Evolutionary conservation across 2,113 vertebrate genomes (phyloP), one percentile per base, ranked within the genome.

Genomic region (Rhineura floridana): DNA sequence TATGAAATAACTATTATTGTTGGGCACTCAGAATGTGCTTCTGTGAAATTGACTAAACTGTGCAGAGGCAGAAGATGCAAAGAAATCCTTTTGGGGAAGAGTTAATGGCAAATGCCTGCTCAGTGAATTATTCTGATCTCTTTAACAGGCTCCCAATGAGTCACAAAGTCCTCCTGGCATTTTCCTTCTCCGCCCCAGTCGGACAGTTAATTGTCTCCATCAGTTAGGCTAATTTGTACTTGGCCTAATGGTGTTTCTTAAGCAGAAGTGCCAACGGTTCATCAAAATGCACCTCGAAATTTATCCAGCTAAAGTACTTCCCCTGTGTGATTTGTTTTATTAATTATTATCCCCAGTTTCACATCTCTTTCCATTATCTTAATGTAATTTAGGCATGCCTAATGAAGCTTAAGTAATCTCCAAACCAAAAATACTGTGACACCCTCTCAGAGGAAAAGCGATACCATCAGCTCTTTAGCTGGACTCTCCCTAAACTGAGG

Each of bases 261-360:
- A 23, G 70, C 78, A 79, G 69, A 85, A 81, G 36, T 86, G 63
- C 84, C 65, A 63, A 81, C 36, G 1, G 50, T 59, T 81, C n/a
- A 33, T 39, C 65, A 86, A 85, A 79, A 44, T 6, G 42, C 19
- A 25, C 62, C 87, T 84, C 81, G 70, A 67, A 78, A 46, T 69
- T 52, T 80, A 81, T 88, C 73, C 81, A 89, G 85, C 33, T 76
- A 80, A 62, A 86, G n/a, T 85, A 83, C 52, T 85, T 87, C 42
- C 30, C 81, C 50, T 1, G 48, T 67, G n/a, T n/a, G 3, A 12
- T 77, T 86, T 91, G 12, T 15, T 87, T 39, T 33, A 85, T 52
- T 78, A 3, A 0, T 73, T 63, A 55, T 15, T 46, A 55, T 46
- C 19, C 65, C 63, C 62, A 72, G 21, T 70, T 55, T 50, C 0